Base-by-base conservation (phyloP, 1,140 invertebrate species). In the Penaeus japonicus region DNA sequence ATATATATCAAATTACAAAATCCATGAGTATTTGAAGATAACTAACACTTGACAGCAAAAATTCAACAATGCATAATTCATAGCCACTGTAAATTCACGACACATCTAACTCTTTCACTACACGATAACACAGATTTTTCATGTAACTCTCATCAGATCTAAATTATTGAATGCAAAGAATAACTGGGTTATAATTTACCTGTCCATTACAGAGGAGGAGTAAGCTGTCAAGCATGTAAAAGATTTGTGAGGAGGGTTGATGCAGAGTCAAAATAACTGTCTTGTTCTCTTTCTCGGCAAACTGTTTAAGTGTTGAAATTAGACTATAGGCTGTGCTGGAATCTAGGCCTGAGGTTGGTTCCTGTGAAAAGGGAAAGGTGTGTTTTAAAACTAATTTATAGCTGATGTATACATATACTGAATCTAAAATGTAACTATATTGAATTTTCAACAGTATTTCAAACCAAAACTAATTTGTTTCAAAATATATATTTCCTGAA, bases 231-330 rank as follows among this genome's bases (percentile, higher is more conserved):
- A 97, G 97, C 94, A 96, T 96, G 92, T 96, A 96, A 92, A 97
- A 97, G 92, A 97, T 97, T 92, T 97, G 96, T 75, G 96, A 97
- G 55, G 96, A 97, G 0, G 96, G 96, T 92, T 97, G 96, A 92
- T 97, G 96, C 18, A 97, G 95, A 32, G 96, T 96, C 30, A 96
- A 94, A 55, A 97, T 95, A 53, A 97, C 94, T 3, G 96, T 96
- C 92, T 97, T 97, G 79, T 96, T 95, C 92, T 96, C 96, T 89
- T 95, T 94, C 85, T 95, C 94, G 0, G 96, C 96, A 91, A 96
- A 96, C 53, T 94, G 94, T 92, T 96, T 96, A 79, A 97, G 92
- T 78, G 94, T 95, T 83, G 94, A 93, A 93, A 97, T 97, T 78
- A 97, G 91, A 90, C 94, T 95, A 89, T 95, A 94, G 18, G 96